Evolutionary conservation across 2,797 vertebrate genomes (phyloP).

Genomic region (Echeneis naucrates): DNA sequence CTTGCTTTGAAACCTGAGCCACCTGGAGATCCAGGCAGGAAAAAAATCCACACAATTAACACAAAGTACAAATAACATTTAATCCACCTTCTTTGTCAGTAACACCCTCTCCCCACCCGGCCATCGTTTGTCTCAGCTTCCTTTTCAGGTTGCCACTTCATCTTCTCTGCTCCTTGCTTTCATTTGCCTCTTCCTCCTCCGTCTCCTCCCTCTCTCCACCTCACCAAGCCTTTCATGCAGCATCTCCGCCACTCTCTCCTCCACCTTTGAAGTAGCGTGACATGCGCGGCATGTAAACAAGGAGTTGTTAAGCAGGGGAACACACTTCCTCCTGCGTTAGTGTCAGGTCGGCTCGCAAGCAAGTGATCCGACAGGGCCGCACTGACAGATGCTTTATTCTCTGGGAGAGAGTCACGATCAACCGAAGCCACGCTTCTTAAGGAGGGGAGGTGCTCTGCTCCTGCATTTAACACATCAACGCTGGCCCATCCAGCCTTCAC

Average conservation of each 20-base stretch:
- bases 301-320: conserved; percentile 77
- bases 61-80: conserved; percentile 27
- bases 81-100: conserved; percentile 26
- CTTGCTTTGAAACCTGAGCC: conserved; percentile 21
- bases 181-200: conserved; percentile 52
- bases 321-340: conserved; percentile 79
- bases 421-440: conserved; percentile 20
- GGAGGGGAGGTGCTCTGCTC: conserved; percentile 37
- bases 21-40: conserved; percentile 20
- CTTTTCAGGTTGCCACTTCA: conserved; percentile 65
- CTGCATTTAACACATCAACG: conserved; percentile 50
- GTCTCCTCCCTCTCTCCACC: conserved; percentile 59
- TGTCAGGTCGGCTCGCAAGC: conserved; percentile 71
- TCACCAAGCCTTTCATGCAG: conserved; percentile 57
- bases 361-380: conserved; percentile 61
- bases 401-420: conserved; percentile 56
- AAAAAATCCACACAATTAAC: conserved; percentile 13
- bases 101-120: conserved; percentile 28
- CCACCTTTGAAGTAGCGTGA: conserved; percentile 77
- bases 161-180: conserved; percentile 55
- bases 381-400: conserved; percentile 65
- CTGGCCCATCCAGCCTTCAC: conserved; percentile 15
- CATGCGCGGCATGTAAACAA: conserved; percentile 84
- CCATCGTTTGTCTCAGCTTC: conserved; percentile 43
- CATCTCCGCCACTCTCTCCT: conserved; percentile 68